These are phyloP conservation scores for Lontra canadensis DNA, from an alignment of 2,113 vertebrate species.

Conservation along the genomic window DNA sequence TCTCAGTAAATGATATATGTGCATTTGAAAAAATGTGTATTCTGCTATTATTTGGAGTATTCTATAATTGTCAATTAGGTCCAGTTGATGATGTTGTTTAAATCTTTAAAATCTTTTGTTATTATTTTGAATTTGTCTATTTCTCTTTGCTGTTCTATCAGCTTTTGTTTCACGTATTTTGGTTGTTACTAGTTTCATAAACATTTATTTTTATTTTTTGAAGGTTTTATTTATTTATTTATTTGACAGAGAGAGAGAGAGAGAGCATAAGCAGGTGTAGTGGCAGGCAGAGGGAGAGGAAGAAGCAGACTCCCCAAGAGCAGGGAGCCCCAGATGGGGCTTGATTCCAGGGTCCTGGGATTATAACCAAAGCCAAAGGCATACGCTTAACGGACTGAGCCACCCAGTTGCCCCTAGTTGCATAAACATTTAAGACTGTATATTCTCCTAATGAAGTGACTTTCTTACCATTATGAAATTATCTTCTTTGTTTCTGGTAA, in stretches of 20 bases:
- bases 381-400: no score
- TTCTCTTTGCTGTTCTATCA: background rate
- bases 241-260: no score
- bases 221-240: no score
- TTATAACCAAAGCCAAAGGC: no score
- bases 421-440: background rate
- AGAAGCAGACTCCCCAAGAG: no score
- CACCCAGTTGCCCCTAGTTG: background rate
- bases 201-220: background rate
- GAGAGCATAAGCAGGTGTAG: no score
- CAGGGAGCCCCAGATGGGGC: no score
- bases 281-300: no score
- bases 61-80: background rate
- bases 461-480: background rate
- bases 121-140: background rate
- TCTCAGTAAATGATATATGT: background rate
- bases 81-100: background rate
- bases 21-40: background rate
- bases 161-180: background rate
- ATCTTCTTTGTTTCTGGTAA: background rate
- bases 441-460: background rate
- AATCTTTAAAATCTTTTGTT: background rate
- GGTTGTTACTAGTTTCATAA: background rate
- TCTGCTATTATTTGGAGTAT: background rate
- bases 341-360: no score